These are phyloP conservation scores for Macrosiphum euphorbiae DNA, from an alignment of 2,888 invertebrate genomes.

Conservation along the genomic window DNA sequence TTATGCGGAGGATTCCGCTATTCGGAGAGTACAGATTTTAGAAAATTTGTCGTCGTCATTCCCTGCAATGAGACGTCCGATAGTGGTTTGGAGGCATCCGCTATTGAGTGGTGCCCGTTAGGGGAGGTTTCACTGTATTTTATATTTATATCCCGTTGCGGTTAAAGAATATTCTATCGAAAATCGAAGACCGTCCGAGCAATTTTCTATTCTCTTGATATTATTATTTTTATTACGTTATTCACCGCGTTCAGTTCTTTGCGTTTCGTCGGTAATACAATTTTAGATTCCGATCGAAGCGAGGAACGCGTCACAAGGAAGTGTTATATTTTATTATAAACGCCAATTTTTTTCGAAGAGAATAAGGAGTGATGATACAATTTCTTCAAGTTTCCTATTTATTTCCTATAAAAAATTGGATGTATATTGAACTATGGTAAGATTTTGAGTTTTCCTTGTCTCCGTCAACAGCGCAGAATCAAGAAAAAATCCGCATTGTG, in stretches of 20 bases:
- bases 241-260: fast-evolving
- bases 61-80: too few relatives aligned
- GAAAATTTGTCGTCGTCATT: too few relatives aligned
- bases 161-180: not conserved
- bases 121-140: not conserved
- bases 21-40: too few relatives aligned
- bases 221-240: not conserved
- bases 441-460: not conserved
- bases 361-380: not conserved
- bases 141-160: not conserved
- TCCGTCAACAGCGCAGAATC: not conserved
- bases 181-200: not conserved
- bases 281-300: not conserved
- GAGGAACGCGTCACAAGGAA: not conserved
- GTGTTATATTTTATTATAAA: not conserved
- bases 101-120: too few relatives aligned
- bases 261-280: not conserved
- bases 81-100: too few relatives aligned
- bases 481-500: not conserved
- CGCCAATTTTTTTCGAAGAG: not conserved
- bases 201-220: not conserved
- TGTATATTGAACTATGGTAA: not conserved
- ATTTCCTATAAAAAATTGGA: not conserved
- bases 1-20: too few relatives aligned
- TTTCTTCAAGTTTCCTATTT: not conserved